A percentile compares a stretch with the other conserved stretches of the same genome.
phyloP scores from a whole-genome alignment of 2,888 invertebrate genomes.

The Cheilosia scutellata region DNA sequence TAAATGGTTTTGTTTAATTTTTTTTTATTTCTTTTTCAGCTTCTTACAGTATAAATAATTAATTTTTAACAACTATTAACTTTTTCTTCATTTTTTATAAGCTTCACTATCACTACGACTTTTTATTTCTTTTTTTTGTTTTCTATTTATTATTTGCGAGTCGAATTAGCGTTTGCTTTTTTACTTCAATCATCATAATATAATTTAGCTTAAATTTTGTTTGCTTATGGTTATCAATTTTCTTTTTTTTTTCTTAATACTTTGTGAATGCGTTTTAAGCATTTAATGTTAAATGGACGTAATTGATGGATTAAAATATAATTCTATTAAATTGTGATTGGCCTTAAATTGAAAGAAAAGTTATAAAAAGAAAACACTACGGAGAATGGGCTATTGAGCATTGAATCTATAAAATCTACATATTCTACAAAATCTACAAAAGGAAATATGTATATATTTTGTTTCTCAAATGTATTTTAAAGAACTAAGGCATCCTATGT shows the following conservation, averaged over 20 bases:
- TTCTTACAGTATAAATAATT: conserved; percentile 62
- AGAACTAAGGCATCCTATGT: conserved; percentile 61
- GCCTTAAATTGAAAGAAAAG: conserved; percentile 20
- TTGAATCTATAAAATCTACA: conserved; percentile 63
- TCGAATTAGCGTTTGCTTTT: conserved; percentile 20
- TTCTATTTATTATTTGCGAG: conserved; percentile 26
- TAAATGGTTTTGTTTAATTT: conserved; percentile 13
- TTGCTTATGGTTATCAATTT: conserved; percentile 51
- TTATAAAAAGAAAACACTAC: not conserved
- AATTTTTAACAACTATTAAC: conserved; percentile 69
- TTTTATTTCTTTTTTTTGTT: conserved; percentile 44
- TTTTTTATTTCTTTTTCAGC: conserved; percentile 47
- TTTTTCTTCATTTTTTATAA: conserved; percentile 44
- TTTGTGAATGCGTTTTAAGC: conserved; percentile 60
- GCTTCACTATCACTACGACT: conserved; percentile 71
- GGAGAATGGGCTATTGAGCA: conserved; percentile 42
- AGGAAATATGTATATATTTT: conserved; percentile 19
- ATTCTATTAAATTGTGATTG: conserved; percentile 33
- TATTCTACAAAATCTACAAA: conserved; percentile 59
- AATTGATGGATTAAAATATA: conserved; percentile 65
- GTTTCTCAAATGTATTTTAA: conserved; percentile 22
- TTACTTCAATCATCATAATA: conserved; percentile 14
- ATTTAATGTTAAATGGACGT: conserved; percentile 72
- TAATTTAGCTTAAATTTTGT: conserved; percentile 12
- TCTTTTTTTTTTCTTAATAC: conserved; percentile 39